These are phyloP conservation scores for Tenthredo distinguenda DNA, from an alignment of 2,888 invertebrate species.

Conservation along the genomic window DNA sequence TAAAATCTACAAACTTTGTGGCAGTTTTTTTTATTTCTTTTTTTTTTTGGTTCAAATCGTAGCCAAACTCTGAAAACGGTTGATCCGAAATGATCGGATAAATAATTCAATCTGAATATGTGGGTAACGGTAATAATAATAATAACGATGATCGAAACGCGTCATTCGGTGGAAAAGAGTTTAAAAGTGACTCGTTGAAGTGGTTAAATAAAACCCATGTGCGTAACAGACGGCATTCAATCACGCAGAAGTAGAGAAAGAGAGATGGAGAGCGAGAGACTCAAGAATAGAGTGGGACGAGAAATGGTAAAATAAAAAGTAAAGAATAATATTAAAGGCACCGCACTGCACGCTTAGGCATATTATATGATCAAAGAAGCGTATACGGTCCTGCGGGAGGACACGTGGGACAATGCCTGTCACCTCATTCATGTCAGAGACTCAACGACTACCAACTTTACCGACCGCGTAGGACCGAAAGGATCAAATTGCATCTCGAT, in stretches of 20 bases:
- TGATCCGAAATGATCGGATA: neutral
- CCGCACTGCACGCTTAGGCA: constrained; percentile 62
- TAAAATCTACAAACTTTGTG: no score
- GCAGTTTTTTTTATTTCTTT: no score
- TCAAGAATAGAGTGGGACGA: constrained; percentile 23
- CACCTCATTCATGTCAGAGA: constrained; percentile 72
- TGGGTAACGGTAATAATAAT: neutral
- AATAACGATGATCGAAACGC: neutral
- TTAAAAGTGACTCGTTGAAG: constrained; percentile 18
- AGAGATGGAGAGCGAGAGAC: constrained; percentile 54
- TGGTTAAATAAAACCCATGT: neutral
- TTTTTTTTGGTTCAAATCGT: no score
- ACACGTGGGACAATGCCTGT: constrained; percentile 69
- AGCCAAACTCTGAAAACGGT: no score
- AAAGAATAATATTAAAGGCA: constrained; percentile 61
- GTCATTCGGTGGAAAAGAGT: neutral
- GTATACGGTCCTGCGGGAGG: constrained; percentile 63
- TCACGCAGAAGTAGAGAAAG: constrained; percentile 49
- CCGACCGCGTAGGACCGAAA: constrained; percentile 58
- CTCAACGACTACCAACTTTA: constrained; percentile 67
- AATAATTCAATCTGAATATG: neutral
- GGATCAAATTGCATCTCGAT: constrained; percentile 75
- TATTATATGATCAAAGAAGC: constrained; percentile 38
- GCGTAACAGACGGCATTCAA: constrained; percentile 42
- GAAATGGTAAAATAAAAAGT: neutral